Base-by-base conservation (phyloP, 2,113 vertebrate genomes). In the Zosterops lateralis region DNA sequence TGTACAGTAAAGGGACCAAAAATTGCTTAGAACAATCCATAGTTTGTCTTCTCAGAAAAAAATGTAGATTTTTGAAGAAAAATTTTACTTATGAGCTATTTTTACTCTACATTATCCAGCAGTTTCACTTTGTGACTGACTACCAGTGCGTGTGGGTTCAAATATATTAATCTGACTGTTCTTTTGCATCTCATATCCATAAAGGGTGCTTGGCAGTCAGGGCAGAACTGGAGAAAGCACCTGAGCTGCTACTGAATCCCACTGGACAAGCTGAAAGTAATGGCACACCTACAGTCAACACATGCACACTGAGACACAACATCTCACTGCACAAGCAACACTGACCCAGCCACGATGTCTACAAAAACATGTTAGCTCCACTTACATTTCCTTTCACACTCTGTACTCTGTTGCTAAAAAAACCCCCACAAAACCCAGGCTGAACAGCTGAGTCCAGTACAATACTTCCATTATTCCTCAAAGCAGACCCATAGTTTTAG, bases 281-380 rank as follows among this genome's bases (percentile, higher is more conserved):
- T 9, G 44, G n/a, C 28, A 57, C 9, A 51, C 13, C 10, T 36
- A 7, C 1, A 22, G 77, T 20, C 48, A 84, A 40, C 45, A 72
- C 14, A 9, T 0, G 1, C 7, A 14, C 9, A 24, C 56, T 18
- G 61, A 36, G 22, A 54, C 36, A 42, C 2, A 2, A 2, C 1
- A 57, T 16, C n/a, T 62, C 48, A 34, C 26, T 51, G 31, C 24
- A 57, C 28, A 2, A 17, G 28, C 31, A 67, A 38, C 53, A 21
- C 2, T 10, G 8, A 40, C 28, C 24, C 44, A 67, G 64, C 13
- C 58, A 54, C 51, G 45, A 36, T 2, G 19, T 44, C 26, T 13
- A 54, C 24, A 31, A 45, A 64, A 68, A 36, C 5, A 5, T 5
- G 3, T 14, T 16, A 18, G 22, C 20, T 54, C 20, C 29, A 22